A percentile compares a stretch with the other conserved stretches of the same genome.
phyloP scores from a whole-genome alignment of 2,113 vertebrate species.

The Oncorhynchus nerka region DNA sequence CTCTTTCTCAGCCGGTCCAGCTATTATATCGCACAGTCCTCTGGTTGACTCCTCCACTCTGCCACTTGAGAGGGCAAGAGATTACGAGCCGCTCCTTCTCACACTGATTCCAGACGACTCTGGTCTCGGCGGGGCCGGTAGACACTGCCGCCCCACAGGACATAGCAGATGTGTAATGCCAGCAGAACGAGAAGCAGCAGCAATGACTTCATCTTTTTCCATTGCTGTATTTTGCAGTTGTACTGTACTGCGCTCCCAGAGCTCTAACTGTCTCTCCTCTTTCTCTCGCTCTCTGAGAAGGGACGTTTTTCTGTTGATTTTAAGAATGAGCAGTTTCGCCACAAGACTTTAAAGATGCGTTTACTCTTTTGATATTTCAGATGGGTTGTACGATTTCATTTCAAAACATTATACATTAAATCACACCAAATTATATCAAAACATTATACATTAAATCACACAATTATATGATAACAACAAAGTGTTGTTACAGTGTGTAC shows the following conservation, averaged over 20 bases:
- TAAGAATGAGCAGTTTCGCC: conserved; percentile 30
- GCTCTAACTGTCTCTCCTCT: conserved; percentile 16
- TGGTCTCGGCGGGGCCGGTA: conserved; percentile 48
- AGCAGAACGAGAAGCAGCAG: conserved; percentile 36
- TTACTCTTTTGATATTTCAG: not conserved
- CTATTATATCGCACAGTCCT: conserved; percentile 67
- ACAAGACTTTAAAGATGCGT: not conserved
- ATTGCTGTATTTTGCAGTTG: conserved; percentile 34
- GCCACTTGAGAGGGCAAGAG: conserved; percentile 63
- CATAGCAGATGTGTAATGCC: conserved; percentile 54
- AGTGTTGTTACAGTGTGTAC: conserved; percentile 20
- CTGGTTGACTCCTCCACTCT: conserved; percentile 65
- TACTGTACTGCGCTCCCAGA: not conserved
- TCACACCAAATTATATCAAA: not conserved
- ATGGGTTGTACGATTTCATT: conserved; percentile 17
- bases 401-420: not conserved
- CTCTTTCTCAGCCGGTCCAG: conserved; percentile 31
- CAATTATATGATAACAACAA: conserved; percentile 9
- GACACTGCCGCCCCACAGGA: conserved; percentile 48
- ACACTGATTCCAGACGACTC: not conserved
- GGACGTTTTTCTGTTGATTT: conserved; percentile 47
- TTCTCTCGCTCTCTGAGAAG: conserved; percentile 28
- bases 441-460: not conserved
- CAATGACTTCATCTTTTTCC: conserved; percentile 71
- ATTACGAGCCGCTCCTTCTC: conserved; percentile 48